Evolutionary conservation across 2,113 vertebrate genomes (phyloP), one percentile per base, ranked within the genome.

Genomic region (Willisornis vidua): DNA sequence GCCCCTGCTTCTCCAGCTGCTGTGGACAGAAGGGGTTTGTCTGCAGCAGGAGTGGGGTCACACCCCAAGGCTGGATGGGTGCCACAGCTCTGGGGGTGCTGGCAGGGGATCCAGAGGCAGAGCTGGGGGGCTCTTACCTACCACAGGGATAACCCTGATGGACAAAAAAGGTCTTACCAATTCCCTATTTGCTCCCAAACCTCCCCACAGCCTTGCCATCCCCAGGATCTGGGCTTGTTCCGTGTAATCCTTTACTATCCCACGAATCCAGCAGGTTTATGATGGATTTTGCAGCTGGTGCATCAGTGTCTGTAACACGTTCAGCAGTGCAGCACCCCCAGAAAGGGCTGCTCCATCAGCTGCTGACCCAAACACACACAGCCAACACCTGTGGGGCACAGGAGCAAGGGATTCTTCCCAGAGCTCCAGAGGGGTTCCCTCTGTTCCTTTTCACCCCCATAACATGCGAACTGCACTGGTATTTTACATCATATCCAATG

Each of bases 231-330:
- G 24, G 24, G 6, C 12, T 45, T 35, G 39, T 14, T 68, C 49
- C 61, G 4, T 5, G 25, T 1, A 25, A 37, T 29, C 59, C 31
- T 65, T 76, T 35, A 39, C 20, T 24, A 73, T 7, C 54, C 37
- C 70, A 39, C 26, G 52, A n/a, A 72, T 48, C 15, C 70, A 33
- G 39, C 9, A 35, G 58, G 25, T 45, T 63, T 29, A 51, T 22
- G 1, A 12, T 8, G 28, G 12, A 18, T n/a, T 61, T 57, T 7
- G 18, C 68, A 46, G 62, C 45, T 49, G 6, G 8, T 3, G 22
- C 28, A 22, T 37, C 28, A 25, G 28, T 3, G 35, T 11, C 33
- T 2, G 1, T 10, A 17, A 39, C 3, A 6, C 2, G 35, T 9
- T 1, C 5, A 14, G 6, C 45, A 28, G 46, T 20, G 39, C 20